Evolutionary conservation across 2,797 vertebrate genomes (phyloP), one percentile per base, ranked within the genome.

Genomic region (Myotis findleyi): DNA sequence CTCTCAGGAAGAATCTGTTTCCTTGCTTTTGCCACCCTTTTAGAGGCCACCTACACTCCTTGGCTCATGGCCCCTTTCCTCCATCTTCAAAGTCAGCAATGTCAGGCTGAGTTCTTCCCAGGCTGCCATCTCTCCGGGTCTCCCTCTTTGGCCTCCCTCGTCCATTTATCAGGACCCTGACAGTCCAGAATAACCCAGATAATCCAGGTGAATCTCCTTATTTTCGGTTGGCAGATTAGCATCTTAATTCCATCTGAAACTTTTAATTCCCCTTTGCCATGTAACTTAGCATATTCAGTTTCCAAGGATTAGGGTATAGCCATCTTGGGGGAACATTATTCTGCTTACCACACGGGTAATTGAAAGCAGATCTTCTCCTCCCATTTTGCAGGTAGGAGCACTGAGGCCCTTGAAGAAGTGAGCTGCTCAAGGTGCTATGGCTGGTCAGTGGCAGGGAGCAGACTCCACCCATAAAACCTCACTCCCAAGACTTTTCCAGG

Each of bases 371-470:
- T 23, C 16, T 53, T 41, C n/a, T 51, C 27, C n/a, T 51, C 27
- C 81, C 51, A 17, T 30, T 59, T n/a, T 12, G 2, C 33, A 38
- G 11, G 1, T 2, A 16, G 62, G 38, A 77, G 2, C 38, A 16
- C 14, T 6, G 44, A 20, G 57, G 66, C 59, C 81, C 64, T 18
- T 16, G 10, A 38, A 33, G 23, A n/a, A 20, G n/a, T 30, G 36
- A 81, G 25, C 62, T 47, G 30, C 33, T 21, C 33, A 9, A 10
- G 66, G 13, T 16, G 18, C 21, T 20, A 0, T 41, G 0, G 0
- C 36, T 21, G 33, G 47, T 38, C 44, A 12, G 25, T 10, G 68
- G 12, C 36, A 6, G 6, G 21, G 55, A 69, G 57, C 33, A 55
- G 73, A 62, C 14, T 57, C 47, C 4, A 14, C 44, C 59, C 30